Percentiles rank a stretch among this genome's conserved stretches.
These are phyloP conservation scores for Arrhamphus sclerolepis DNA, from an alignment of 2,797 vertebrate species.

Conservation along the genomic window DNA sequence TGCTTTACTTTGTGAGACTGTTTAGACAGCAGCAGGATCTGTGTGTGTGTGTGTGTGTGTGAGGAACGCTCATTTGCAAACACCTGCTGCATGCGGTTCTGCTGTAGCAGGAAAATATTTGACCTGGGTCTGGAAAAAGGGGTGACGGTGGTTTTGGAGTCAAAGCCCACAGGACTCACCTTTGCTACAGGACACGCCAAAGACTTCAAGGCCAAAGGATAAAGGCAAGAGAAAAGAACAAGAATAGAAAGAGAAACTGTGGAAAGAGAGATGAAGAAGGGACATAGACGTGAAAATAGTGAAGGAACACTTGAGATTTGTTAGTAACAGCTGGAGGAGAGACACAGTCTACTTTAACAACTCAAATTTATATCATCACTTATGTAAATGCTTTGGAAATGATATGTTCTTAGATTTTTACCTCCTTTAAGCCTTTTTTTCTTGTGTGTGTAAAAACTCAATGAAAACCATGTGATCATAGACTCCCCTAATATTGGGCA, in stretches of 20 bases:
- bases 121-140: constrained; percentile 29
- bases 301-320: constrained; percentile 43
- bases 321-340: constrained; percentile 59
- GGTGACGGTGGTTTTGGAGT: constrained; percentile 25
- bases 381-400: no score
- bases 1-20: no score
- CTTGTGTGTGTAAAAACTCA: no score
- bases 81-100: not conserved
- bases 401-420: no score
- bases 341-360: constrained; percentile 18
- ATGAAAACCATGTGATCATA: no score
- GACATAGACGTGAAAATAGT: constrained; percentile 52
- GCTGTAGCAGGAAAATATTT: constrained; percentile 22
- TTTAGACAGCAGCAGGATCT: no score
- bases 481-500: no score
- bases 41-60: no score
- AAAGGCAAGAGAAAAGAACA: constrained; percentile 99
- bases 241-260: constrained; percentile 99
- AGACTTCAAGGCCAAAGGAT: constrained; percentile 99
- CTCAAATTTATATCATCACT: not conserved
- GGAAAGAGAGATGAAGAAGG: constrained; percentile 27
- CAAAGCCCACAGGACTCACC: constrained; percentile 82
- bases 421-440: no score
- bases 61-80: no score
- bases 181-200: constrained; percentile 86